These are phyloP conservation scores for Metopia argyrocephala DNA, from an alignment of 2,888 invertebrate species.

Conservation along the genomic window DNA sequence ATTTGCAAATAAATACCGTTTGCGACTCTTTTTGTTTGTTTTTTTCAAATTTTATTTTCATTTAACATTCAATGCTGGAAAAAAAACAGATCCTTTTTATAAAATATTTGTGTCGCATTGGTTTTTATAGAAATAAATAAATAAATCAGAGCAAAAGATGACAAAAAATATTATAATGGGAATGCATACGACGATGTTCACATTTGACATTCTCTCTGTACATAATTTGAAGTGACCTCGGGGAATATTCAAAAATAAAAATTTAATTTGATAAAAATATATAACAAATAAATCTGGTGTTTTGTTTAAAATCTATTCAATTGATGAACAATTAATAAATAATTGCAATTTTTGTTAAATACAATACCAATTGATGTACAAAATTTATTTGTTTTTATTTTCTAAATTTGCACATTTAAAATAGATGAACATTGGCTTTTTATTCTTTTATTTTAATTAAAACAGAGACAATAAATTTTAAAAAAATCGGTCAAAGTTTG, in stretches of 20 bases:
- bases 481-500: no score
- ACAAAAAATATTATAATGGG: not conserved
- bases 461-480: no score
- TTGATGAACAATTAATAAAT: constrained; percentile 50
- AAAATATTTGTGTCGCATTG: constrained; percentile 46
- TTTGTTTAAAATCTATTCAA: constrained; percentile 52
- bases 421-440: no score
- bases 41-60: not conserved
- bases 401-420: no score
- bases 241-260: constrained; percentile 35
- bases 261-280: no score
- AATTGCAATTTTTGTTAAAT: not conserved
- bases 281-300: constrained; percentile 48
- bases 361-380: not conserved
- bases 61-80: not conserved
- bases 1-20: not conserved
- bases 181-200: not conserved
- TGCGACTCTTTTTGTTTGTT: no score
- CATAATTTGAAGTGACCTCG: constrained; percentile 41
- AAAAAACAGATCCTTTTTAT: constrained; percentile 1
- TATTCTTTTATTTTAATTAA: no score
- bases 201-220: constrained; percentile 42
- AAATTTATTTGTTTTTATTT: no score
- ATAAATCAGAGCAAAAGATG: not conserved
- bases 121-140: constrained; percentile 14